A percentile compares a stretch with the other conserved stretches of the same genome.
Evolutionary conservation across 2,888 invertebrate genomes (phyloP).

Genomic region (Laothoe populi): DNA sequence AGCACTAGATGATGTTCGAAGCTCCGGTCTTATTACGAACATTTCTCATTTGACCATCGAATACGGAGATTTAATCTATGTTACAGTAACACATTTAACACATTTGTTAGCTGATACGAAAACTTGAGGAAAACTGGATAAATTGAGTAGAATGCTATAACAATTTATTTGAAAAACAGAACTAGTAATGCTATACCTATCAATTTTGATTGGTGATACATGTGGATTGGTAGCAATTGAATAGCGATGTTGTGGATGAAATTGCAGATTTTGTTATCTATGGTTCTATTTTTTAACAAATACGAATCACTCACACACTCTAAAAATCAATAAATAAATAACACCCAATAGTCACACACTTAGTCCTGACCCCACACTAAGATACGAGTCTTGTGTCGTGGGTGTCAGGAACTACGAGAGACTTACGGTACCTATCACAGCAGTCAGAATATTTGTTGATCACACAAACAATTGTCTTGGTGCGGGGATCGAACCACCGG

Average conservation of each 20-base stretch:
- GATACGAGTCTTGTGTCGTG: too few relatives aligned
- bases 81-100: constrained; percentile 16
- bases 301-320: too few relatives aligned
- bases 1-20: constrained; percentile 35
- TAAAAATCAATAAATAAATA: too few relatives aligned
- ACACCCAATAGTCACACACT: too few relatives aligned
- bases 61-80: constrained; percentile 34
- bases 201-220: constrained; percentile 10
- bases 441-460: too few relatives aligned
- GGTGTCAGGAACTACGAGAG: too few relatives aligned
- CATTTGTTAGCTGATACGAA: constrained; percentile 27
- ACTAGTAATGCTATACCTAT: constrained; percentile 26
- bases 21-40: constrained; percentile 43
- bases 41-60: constrained; percentile 40
- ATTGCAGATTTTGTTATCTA: neutral
- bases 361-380: too few relatives aligned
- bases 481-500: too few relatives aligned
- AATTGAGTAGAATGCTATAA: constrained; percentile 20
- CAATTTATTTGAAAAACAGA: constrained; percentile 25
- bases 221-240: neutral
- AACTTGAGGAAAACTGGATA: constrained; percentile 20
- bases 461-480: too few relatives aligned
- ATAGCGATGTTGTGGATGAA: neutral
- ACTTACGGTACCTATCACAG: too few relatives aligned
- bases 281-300: constrained; percentile 3